Conservation (phyloP, 2,888 invertebrate genomes). For the Hypselothyrea guttata region DNA sequence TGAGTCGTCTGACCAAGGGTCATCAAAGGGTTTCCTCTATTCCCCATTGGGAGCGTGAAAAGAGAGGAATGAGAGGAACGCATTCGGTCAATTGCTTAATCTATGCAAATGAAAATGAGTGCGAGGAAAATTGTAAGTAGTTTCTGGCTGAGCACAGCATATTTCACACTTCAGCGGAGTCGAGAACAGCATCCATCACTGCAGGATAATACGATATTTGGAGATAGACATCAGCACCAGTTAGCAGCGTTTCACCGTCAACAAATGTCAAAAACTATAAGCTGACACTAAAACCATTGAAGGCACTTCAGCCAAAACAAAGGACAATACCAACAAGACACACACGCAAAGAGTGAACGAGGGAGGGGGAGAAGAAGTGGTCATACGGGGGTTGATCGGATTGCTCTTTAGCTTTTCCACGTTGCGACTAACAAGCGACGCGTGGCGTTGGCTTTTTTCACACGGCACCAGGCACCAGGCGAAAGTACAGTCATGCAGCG, state of each 20-base stretch:
- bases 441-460: constrained; percentile 66
- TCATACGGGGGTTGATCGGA: constrained; percentile 58
- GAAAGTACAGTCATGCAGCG: constrained; percentile 77
- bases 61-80: not conserved
- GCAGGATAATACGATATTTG: not conserved
- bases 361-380: constrained; percentile 6
- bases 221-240: constrained; percentile 53
- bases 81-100: constrained; percentile 34
- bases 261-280: constrained; percentile 73
- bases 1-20: constrained; percentile 7
- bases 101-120: constrained; percentile 45
- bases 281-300: constrained; percentile 70
- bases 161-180: constrained; percentile 64
- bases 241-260: constrained; percentile 9
- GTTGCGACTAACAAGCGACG: constrained; percentile 61
- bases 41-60: not conserved
- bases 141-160: constrained; percentile 26
- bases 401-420: constrained; percentile 65
- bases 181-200: constrained; percentile 35
- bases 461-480: constrained; percentile 51
- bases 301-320: constrained; percentile 62
- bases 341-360: not conserved
- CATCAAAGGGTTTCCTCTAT: constrained; percentile 25
- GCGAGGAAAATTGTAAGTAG: constrained; percentile 16
- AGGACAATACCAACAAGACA: constrained; percentile 8